Base-by-base conservation (phyloP, 2,888 invertebrate genomes). In the Rhorus exstirpatorius region DNA sequence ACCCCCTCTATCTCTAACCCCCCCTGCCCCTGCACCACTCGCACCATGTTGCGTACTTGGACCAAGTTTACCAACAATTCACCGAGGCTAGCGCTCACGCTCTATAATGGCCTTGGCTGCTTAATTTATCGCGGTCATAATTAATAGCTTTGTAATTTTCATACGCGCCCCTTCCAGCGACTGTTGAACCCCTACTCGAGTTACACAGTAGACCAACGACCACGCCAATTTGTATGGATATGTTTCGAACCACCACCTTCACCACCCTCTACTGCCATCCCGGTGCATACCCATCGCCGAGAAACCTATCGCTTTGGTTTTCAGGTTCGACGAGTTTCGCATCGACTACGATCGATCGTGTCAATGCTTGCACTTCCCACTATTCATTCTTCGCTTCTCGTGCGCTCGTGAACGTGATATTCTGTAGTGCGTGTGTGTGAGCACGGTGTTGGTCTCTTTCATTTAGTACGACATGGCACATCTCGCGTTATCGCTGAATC, bases 141-240 rank as follows among this genome's bases (percentile, higher is more conserved):
- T 93, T 92, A 93, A 93, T 93, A 93, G 92, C 92, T 92, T 93
- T 92, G 92, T 92, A 93, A 93, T 93, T 93, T 92, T 93, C 92
- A 92, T 92, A 92, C 91, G 88, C 87, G 87, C 65, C 76, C 76
- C 63, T 58, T 24, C 70, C 21, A 31, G 26, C 49, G 44, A 68
- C 63, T 51, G 19, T 44, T 68, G 72, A 67, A 79, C 78, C 78
- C 79, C 74, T 75, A 60, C 85, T 85, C 77, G 44, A 81, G 65
- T 70, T 84, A 86, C 84, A 85, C 86, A 87, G 41, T 79, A 77
- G 65, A 81, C 70, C 86, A 74, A 24, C 78, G 65, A 65, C 63
- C 71, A 70, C 26, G 71, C 71, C 61, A 79, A 79, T 82, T 82
- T 71, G 79, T 83, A 71, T 61, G 76, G 71, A 79, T 76, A 67